Base-by-base conservation (phyloP, 2,797 vertebrate species). In the Meda fulgida region DNA sequence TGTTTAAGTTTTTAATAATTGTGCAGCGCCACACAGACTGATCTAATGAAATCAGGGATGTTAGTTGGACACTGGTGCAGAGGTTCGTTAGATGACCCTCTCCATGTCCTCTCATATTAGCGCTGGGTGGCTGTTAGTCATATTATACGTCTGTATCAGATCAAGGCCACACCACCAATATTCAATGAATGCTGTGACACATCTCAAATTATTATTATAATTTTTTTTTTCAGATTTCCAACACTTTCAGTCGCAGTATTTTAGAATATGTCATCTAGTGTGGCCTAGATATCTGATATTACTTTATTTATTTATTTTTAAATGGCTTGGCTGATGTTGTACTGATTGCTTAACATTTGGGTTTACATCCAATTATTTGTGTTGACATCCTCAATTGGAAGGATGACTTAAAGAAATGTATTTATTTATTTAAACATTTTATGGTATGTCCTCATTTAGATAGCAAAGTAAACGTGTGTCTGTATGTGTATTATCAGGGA, bases 1-100 rank as follows among this genome's bases (percentile, higher is more conserved):
- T 94, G 93, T 95, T 94, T 94, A 95, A 92, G 91, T 95, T 95
- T 91, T 93, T 91, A 92, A 93, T 93, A 95, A 95, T 95, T 94
- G 93, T 80, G 92, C 91, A 89, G 90, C 89, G 91, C 88, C 92
- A 90, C 81, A 90, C 90, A 58, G 87, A 92, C 88, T 92, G 93
- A 93, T 92, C 88, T 89, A 92, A 94, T 95, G 92, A 93, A 92
- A 95, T 94, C 94, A 93, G 88, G 91, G 90, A 85, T 89, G 86
- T 87, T 91, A 92, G 92, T 92, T 89, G 93, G 93, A 94, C 93
- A 95, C 93, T 93, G 91, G 91, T 89, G 89, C 93, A 77, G 92
- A 94, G 94, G 93, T 94, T 93, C 93, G 92, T 90, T 78, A 84
- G 91, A 91, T 95, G 94, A 94, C 94, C 95, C 94, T 92, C 91